Percentiles rank a stretch among this genome's conserved stretches.
Conservation (phyloP, 1,140 invertebrate genomes). For the Drosophila nigrodunni region DNA sequence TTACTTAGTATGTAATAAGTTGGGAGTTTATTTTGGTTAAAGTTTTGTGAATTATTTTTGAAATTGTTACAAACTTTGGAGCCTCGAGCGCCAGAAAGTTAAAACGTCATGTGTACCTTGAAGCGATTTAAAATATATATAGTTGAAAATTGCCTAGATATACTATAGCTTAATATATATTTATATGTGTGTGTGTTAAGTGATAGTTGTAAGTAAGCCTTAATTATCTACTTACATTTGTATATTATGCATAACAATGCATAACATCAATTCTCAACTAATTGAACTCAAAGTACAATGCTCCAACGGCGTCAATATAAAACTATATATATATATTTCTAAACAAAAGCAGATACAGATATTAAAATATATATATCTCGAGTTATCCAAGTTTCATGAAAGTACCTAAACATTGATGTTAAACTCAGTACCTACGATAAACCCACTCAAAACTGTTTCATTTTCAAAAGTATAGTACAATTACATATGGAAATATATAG, state of each 20-base stretch:
- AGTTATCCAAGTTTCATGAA: conserved; percentile 42
- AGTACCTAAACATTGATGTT: conserved; percentile 55
- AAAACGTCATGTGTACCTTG: conserved; percentile 75
- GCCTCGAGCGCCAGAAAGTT: conserved; percentile 43
- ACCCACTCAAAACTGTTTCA: conserved; percentile 27
- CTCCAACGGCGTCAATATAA: conserved; percentile 55
- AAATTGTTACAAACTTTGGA: conserved; percentile 70
- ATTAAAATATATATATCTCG: conserved; percentile 31
- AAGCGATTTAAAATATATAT: conserved; percentile 34
- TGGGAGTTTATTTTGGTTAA: conserved; percentile 53
- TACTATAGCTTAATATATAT: conserved; percentile 1
- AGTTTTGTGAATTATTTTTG: conserved; percentile 61
- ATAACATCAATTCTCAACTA: conserved; percentile 44
- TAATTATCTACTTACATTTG: conserved; percentile 14
- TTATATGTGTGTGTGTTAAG: conserved; percentile 22
- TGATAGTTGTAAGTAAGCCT: conserved; percentile 31
- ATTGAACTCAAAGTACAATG: conserved; percentile 69
- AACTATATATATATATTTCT: conserved; percentile 7
- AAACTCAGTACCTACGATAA: conserved; percentile 26
- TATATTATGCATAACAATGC: conserved; percentile 17
- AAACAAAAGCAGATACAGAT: conserved; percentile 15
- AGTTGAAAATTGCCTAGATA: background rate
- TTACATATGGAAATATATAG: conserved; percentile 8
- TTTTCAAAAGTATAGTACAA: conserved; percentile 11
- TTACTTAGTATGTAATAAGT: conserved; percentile 12